Percentiles rank a stretch among this genome's conserved stretches.
Conservation (phyloP, 2,888 invertebrate genomes). For the Apamea epomidion region DNA sequence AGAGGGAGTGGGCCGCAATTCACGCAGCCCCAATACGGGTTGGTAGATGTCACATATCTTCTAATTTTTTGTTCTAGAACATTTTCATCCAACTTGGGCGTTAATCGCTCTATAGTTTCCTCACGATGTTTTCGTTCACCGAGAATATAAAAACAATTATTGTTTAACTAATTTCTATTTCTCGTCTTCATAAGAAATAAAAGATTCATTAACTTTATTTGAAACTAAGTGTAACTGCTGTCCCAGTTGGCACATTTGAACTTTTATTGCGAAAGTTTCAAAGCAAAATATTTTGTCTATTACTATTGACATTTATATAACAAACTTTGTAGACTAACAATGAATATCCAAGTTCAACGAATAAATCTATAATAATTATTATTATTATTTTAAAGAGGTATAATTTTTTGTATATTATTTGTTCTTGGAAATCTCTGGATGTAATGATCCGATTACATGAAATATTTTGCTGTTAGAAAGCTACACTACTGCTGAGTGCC, state of each 20-base stretch:
- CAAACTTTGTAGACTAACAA: background rate
- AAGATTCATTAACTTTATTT: conserved; percentile 3
- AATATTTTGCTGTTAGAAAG: too few relatives aligned
- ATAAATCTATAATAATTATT: background rate
- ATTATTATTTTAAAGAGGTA: background rate
- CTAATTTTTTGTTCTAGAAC: too few relatives aligned
- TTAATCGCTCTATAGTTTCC: too few relatives aligned
- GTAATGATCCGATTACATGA: too few relatives aligned
- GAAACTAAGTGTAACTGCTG: background rate
- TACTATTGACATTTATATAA: conserved; percentile 3
- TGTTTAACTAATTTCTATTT: background rate
- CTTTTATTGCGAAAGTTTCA: conserved; percentile 29
- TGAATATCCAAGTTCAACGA: background rate
- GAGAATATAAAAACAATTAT: too few relatives aligned
- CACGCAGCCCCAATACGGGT: too few relatives aligned
- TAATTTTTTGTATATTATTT: background rate
- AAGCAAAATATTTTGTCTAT: conserved; percentile 8
- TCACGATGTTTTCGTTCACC: too few relatives aligned
- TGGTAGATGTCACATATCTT: too few relatives aligned
- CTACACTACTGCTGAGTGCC: too few relatives aligned
- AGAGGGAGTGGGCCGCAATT: too few relatives aligned
- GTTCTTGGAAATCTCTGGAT: background rate
- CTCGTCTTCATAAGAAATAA: background rate
- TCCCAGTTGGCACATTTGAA: background rate
- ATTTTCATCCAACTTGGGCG: too few relatives aligned